Evolutionary conservation across 2,888 invertebrate species (phyloP).

Genomic region (Lepeophtheirus nordmannii): DNA sequence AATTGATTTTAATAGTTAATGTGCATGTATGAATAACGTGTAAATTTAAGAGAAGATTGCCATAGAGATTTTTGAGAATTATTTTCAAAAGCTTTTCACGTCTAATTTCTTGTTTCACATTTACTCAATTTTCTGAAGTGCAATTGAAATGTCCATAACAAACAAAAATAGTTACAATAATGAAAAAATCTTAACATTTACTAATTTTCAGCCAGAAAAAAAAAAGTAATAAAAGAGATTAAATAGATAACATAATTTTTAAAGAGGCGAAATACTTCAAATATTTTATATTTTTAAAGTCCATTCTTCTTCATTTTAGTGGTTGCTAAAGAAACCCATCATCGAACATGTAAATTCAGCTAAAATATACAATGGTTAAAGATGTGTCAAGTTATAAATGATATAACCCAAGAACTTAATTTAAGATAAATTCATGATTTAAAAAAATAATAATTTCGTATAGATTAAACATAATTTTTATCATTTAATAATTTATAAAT

Average conservation of each 20-base stretch:
- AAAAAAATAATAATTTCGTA: background rate
- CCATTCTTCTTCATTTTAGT: background rate
- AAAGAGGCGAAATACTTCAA: slow-evolving; percentile 3
- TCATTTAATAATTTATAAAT: background rate
- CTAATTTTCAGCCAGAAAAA: slow-evolving; percentile 4
- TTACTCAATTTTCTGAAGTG: too few relatives aligned
- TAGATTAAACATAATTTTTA: background rate
- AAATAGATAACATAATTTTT: slow-evolving; percentile 5
- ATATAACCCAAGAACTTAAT: background rate
- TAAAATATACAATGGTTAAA: background rate
- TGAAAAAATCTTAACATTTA: background rate
- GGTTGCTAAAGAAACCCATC: slow-evolving; percentile 8
- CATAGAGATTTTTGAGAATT: too few relatives aligned
- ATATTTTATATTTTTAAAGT: slow-evolving; percentile 7
- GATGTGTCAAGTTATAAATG: background rate
- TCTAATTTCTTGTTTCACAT: too few relatives aligned
- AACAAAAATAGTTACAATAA: too few relatives aligned
- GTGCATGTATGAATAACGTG: too few relatives aligned
- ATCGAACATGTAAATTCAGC: slow-evolving; percentile 2
- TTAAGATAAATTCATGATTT: background rate
- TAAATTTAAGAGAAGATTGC: too few relatives aligned
- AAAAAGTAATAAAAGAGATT: background rate
- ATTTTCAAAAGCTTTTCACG: too few relatives aligned
- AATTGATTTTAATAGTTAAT: too few relatives aligned
- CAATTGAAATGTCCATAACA: too few relatives aligned